Percentiles rank a stretch among this genome's conserved stretches.
phyloP scores from a whole-genome alignment of 1,140 invertebrate genomes.

The Cotesia chilonis region DNA sequence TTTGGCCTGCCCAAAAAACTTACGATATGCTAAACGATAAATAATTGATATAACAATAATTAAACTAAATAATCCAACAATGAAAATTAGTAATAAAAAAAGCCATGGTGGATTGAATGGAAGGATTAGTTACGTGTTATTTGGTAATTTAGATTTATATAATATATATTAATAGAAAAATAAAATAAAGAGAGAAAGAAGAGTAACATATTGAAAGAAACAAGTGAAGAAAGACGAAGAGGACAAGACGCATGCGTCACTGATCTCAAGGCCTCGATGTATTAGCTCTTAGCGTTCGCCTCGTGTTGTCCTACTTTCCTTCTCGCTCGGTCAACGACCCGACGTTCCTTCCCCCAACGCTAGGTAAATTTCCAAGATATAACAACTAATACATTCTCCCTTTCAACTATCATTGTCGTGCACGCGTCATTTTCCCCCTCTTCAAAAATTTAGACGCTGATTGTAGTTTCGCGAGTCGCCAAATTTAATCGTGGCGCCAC shows the following conservation, averaged over 20 bases:
- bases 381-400: slow-evolving; percentile 49
- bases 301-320: slow-evolving; percentile 64
- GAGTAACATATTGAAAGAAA: slow-evolving; percentile 9
- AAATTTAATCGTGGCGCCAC: slow-evolving; percentile 55
- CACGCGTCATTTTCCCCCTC: slow-evolving; percentile 28
- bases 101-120: background rate
- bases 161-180: background rate
- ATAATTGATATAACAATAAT: background rate
- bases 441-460: background rate
- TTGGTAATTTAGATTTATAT: background rate
- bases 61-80: background rate
- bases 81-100: background rate
- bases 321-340: slow-evolving; percentile 63
- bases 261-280: slow-evolving; percentile 54
- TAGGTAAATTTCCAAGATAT: slow-evolving; percentile 63
- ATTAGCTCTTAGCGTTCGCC: slow-evolving; percentile 56
- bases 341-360: slow-evolving; percentile 32
- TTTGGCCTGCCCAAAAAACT: background rate
- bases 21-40: background rate
- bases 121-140: background rate
- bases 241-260: slow-evolving; percentile 52
- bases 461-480: slow-evolving; percentile 2
- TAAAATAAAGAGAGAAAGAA: background rate
- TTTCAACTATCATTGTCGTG: slow-evolving; percentile 20
- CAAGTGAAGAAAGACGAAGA: slow-evolving; percentile 18